Conservation (phyloP, 2,113 vertebrate species). For the Pardalotus punctatus region DNA sequence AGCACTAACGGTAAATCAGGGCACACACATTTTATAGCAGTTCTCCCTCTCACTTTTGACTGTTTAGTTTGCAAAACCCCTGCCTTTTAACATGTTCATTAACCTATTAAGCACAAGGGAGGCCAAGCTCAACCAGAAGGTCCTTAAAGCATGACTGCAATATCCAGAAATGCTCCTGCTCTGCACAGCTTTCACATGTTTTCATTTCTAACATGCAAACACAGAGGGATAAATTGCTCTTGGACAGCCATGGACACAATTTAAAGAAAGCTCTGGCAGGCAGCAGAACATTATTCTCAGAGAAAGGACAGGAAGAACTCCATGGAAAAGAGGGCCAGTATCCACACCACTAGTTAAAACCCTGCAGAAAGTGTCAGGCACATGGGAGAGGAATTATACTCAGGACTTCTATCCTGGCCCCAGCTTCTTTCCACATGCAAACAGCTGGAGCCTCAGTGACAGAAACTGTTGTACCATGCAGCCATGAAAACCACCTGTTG, state of each 20-base stretch:
- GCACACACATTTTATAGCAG: neutral
- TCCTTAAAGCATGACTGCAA: neutral
- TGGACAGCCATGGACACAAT: neutral
- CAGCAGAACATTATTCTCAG: neutral
- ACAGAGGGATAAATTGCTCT: neutral
- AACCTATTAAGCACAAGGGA: neutral
- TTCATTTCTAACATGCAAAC: neutral
- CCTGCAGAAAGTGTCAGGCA: fast-evolving
- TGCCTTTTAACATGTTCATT: neutral
- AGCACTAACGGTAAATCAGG: neutral
- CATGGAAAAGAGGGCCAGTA: neutral
- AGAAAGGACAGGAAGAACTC: neutral
- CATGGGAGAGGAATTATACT: fast-evolving
- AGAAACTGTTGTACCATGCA: neutral
- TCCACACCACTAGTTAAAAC: neutral
- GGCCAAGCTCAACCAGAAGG: neutral
- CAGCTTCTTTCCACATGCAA: neutral
- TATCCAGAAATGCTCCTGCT: neutral
- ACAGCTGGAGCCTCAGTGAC: neutral
- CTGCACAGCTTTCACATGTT: neutral
- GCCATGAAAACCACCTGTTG: neutral
- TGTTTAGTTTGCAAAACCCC: neutral
- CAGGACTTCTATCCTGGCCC: neutral
- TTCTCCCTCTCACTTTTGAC: neutral
- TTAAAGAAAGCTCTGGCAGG: neutral